Conservation (phyloP, 2,888 invertebrate genomes). For the Drosophila tripunctata region DNA sequence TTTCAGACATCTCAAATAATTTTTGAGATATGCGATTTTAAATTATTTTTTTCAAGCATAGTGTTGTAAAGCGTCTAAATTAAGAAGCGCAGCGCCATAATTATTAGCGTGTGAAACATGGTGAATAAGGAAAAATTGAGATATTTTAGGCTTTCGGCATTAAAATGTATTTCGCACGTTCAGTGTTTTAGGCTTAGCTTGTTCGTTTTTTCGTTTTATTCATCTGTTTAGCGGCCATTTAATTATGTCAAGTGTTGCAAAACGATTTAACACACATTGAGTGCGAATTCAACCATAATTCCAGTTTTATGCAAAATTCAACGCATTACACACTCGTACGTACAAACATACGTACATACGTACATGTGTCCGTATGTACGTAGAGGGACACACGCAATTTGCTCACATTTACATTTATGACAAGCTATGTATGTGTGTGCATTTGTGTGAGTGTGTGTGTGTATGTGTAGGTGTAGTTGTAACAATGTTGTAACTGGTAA, state of each 20-base stretch:
- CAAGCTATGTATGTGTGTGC: not conserved
- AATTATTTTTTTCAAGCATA: too few species aligned
- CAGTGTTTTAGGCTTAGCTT: too few species aligned
- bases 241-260: slow-evolving; percentile 23
- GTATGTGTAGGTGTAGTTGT: slow-evolving; percentile 29
- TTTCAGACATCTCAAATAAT: too few species aligned
- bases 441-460: slow-evolving; percentile 3
- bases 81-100: too few species aligned
- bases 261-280: slow-evolving; percentile 23
- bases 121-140: too few species aligned
- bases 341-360: slow-evolving; percentile 7
- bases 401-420: slow-evolving; percentile 14
- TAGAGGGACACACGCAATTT: slow-evolving; percentile 18
- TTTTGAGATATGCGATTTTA: too few species aligned
- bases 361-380: not conserved
- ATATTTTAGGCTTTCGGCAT: too few species aligned
- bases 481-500: slow-evolving; percentile 68
- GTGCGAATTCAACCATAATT: slow-evolving; percentile 43
- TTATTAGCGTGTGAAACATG: too few species aligned
- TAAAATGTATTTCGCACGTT: too few species aligned
- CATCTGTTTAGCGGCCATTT: too few species aligned
- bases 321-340: not conserved
- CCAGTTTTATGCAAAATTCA: slow-evolving; percentile 25
- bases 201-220: too few species aligned
- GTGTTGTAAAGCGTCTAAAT: too few species aligned